Conservation (phyloP, 2,888 invertebrate species). For the Trachelus iudaicus region DNA sequence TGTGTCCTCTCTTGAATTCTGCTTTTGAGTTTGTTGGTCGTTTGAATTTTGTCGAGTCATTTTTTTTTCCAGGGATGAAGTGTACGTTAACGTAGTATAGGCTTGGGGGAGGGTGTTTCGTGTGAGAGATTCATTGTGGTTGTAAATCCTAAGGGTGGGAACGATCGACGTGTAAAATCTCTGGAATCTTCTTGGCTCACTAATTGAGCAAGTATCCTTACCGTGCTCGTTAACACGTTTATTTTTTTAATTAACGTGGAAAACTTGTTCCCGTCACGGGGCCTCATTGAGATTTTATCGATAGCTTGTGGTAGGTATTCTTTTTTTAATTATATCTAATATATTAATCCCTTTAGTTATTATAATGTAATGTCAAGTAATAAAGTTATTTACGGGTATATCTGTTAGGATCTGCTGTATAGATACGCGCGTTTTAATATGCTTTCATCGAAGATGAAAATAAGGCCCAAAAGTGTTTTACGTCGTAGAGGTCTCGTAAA, state of each 20-base stretch:
- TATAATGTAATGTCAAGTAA: no score
- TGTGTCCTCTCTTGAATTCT: neutral
- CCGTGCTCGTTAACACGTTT: slow-evolving; percentile 14
- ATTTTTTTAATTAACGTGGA: slow-evolving; percentile 11
- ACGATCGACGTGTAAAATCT: slow-evolving; percentile 34
- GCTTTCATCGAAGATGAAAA: no score
- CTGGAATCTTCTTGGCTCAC: slow-evolving; percentile 32
- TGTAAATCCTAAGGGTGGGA: slow-evolving; percentile 9
- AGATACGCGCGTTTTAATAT: no score
- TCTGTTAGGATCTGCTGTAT: no score
- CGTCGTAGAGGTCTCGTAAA: no score
- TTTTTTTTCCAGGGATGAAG: no score
- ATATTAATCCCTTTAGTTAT: neutral
- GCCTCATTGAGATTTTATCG: neutral
- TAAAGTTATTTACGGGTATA: no score
- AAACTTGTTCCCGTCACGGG: neutral
- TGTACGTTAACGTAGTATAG: neutral
- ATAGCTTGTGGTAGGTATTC: neutral
- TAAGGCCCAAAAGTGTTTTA: no score
- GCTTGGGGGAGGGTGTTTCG: neutral
- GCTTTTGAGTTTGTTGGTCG: neutral
- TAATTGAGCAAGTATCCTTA: slow-evolving; percentile 35
- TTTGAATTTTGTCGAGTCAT: neutral
- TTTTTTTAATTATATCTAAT: neutral
- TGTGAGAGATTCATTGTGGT: neutral